phyloP scores from a whole-genome alignment of 2,113 vertebrate species.

The Hypocryptadius cinnamomeus region DNA sequence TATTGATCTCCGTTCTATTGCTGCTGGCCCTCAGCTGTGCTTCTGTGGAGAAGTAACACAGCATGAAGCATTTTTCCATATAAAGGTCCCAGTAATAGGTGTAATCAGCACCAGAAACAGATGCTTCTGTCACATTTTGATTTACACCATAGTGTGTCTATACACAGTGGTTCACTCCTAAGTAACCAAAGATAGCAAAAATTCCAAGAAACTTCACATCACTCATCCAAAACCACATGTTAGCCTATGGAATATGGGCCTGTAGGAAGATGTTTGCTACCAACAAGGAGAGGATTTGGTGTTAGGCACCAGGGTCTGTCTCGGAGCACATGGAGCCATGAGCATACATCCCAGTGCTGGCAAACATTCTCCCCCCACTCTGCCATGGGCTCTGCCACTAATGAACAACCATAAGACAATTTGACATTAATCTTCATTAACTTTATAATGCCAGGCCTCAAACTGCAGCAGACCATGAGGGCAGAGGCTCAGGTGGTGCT shows the following conservation, averaged over 20 bases:
- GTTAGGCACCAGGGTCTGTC: not conserved
- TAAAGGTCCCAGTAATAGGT: not conserved
- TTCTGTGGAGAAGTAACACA: not conserved
- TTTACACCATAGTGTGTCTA: not conserved
- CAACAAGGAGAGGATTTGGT: not conserved
- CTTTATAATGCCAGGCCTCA: not conserved
- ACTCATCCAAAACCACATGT: not conserved
- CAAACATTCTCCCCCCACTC: not conserved
- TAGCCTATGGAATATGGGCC: not conserved
- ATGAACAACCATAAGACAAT: not conserved
- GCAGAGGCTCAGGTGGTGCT: not conserved
- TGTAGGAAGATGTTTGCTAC: not conserved
- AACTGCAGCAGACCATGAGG: not conserved
- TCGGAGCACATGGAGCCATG: rapidly evolving
- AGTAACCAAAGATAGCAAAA: not conserved
- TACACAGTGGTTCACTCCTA: not conserved
- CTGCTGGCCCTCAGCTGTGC: not conserved
- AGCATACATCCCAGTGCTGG: not conserved
- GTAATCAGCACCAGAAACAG: not conserved
- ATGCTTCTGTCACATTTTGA: not conserved
- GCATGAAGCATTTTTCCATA: not conserved
- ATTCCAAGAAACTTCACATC: not conserved
- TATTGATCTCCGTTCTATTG: not conserved
- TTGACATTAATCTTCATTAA: not conserved
- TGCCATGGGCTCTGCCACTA: not conserved